phyloP scores from a whole-genome alignment of 1,140 invertebrate genomes.

The Ceratoteleas bidentatus region DNA sequence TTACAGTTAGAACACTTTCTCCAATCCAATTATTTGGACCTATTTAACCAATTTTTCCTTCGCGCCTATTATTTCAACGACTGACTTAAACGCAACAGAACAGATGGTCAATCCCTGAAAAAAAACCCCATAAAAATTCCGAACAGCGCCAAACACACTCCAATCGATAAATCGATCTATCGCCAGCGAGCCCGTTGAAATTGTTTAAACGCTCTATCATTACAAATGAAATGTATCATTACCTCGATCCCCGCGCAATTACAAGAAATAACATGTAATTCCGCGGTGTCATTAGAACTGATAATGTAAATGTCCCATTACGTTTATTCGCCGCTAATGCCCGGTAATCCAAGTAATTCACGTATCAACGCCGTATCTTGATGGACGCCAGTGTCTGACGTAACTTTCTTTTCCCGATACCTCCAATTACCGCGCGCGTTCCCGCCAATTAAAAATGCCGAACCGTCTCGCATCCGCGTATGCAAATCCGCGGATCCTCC shows the following conservation, averaged over 20 bases:
- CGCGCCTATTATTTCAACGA: not conserved
- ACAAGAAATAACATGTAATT: constrained; percentile 53
- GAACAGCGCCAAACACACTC: not conserved
- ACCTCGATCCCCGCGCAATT: constrained; percentile 34
- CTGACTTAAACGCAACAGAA: not conserved
- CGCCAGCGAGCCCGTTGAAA: constrained; percentile 11
- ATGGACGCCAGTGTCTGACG: constrained; percentile 26
- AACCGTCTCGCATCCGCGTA: too few relatives aligned
- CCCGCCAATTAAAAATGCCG: constrained; percentile 7
- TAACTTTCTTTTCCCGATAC: constrained; percentile 15
- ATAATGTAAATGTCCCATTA: constrained; percentile 54
- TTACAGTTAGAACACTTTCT: too few relatives aligned
- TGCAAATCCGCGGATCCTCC: too few relatives aligned
- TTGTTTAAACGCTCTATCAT: constrained; percentile 35
- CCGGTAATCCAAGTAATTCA: constrained; percentile 49
- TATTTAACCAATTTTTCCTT: too few relatives aligned
- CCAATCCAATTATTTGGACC: too few relatives aligned
- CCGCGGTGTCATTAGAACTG: constrained; percentile 40
- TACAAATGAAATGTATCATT: constrained; percentile 49
- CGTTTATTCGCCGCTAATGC: constrained; percentile 45
- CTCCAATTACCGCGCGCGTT: constrained; percentile 6
- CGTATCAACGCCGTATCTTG: constrained; percentile 38
- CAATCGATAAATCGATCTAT: constrained; percentile 9
- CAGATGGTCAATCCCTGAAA: not conserved
- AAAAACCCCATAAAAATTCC: too few relatives aligned